These are phyloP conservation scores for Euschistus heros DNA, from an alignment of 1,140 invertebrate species.

Conservation along the genomic window DNA sequence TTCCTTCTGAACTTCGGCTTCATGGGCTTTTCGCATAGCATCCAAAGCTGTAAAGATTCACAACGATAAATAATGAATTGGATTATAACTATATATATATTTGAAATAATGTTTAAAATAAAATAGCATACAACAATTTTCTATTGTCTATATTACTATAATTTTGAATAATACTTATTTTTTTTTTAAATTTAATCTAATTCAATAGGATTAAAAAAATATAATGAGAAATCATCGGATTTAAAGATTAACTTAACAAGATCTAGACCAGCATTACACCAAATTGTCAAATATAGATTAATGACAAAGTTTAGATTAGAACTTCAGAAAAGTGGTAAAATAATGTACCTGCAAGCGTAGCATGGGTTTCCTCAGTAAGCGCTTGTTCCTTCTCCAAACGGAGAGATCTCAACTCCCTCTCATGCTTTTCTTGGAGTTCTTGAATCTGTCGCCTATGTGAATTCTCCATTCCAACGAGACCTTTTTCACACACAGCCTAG, in stretches of 20 bases:
- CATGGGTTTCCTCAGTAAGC: slow-evolving; percentile 76
- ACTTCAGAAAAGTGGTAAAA: too few relatives aligned
- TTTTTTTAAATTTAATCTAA: too few relatives aligned
- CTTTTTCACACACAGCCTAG: slow-evolving; percentile 71
- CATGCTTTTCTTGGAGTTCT: slow-evolving; percentile 75
- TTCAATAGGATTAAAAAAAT: neutral
- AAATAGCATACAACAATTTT: neutral
- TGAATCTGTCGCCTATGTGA: slow-evolving; percentile 73
- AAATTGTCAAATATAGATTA: too few relatives aligned
- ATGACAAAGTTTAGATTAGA: too few relatives aligned
- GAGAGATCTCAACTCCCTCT: slow-evolving; percentile 58
- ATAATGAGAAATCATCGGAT: neutral
- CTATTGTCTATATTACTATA: neutral
- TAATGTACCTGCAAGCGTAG: slow-evolving; percentile 38
- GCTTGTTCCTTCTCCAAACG: slow-evolving; percentile 77
- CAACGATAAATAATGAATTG: neutral
- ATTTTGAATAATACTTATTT: too few relatives aligned
- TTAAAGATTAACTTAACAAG: neutral
- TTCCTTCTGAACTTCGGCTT: slow-evolving; percentile 79
- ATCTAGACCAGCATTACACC: too few relatives aligned
- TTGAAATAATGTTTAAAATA: neutral
- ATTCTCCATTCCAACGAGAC: slow-evolving; percentile 74
- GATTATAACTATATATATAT: neutral
- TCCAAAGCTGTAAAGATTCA: slow-evolving; percentile 56
- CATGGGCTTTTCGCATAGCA: slow-evolving; percentile 85